Percentiles rank a stretch among this genome's conserved stretches.
Evolutionary conservation across 1,140 invertebrate genomes (phyloP).

Genomic region (Antheraea mylitta): DNA sequence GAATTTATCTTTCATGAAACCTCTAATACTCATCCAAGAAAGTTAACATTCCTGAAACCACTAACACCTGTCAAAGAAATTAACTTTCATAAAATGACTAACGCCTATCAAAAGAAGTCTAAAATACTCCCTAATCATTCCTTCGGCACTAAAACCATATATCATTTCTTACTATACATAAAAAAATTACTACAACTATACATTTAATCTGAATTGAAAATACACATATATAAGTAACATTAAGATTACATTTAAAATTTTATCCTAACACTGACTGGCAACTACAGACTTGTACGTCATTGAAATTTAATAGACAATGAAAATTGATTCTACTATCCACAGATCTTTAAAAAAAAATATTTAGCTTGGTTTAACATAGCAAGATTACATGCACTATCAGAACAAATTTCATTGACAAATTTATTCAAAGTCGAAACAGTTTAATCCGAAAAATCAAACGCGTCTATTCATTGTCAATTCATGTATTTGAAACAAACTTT

Average conservation of each 20-base stretch:
- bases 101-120: neutral
- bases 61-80: no score
- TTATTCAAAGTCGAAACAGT: no score
- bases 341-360: neutral
- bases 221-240: slow-evolving; percentile 8
- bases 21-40: no score
- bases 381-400: no score
- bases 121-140: neutral
- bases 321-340: neutral
- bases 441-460: no score
- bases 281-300: neutral
- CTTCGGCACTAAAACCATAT: slow-evolving; percentile 1
- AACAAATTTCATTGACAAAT: no score
- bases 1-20: no score
- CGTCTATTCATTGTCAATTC: no score
- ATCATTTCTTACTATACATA: neutral
- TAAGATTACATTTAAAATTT: slow-evolving; percentile 12
- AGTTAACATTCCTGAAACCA: no score
- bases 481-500: no score
- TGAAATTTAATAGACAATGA: neutral
- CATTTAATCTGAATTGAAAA: slow-evolving; percentile 9
- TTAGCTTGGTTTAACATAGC: no score
- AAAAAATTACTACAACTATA: neutral
- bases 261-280: slow-evolving; percentile 6
- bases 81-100: no score